These are phyloP conservation scores for Stegodyphus mimosarum DNA, from an alignment of 1,140 invertebrate species.

Conservation along the genomic window DNA sequence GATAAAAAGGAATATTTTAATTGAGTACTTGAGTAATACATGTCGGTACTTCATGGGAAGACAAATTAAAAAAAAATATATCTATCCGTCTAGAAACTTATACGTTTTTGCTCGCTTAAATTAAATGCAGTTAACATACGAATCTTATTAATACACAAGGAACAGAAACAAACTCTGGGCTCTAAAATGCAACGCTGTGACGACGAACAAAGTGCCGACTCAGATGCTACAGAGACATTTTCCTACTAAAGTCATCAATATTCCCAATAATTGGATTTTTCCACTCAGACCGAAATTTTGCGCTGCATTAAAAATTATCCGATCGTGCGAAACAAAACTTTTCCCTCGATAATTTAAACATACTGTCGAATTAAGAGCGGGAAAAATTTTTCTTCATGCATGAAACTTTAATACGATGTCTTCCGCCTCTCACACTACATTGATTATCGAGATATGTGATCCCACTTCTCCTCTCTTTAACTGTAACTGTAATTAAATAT, in stretches of 20 bases:
- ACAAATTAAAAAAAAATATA: too few species aligned
- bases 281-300: not conserved
- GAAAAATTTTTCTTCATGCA: constrained; percentile 19
- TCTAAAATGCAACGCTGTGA: too few species aligned
- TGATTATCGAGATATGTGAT: constrained; percentile 25
- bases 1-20: too few species aligned
- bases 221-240: too few species aligned
- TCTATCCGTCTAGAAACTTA: too few species aligned
- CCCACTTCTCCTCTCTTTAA: not conserved
- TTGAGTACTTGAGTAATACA: too few species aligned
- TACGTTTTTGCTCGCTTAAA: too few species aligned
- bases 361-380: not conserved
- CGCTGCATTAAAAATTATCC: constrained; percentile 17
- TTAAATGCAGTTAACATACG: too few species aligned
- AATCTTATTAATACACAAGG: too few species aligned
- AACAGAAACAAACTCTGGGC: too few species aligned
- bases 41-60: too few species aligned
- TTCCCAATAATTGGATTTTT: constrained; percentile 3
- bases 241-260: not conserved
- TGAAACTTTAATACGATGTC: constrained; percentile 18
- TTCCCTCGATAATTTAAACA: constrained; percentile 16
- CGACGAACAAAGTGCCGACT: too few species aligned
- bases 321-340: not conserved
- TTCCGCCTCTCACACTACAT: not conserved
- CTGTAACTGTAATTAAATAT: constrained; percentile 37